Conservation (phyloP, 2,113 vertebrate genomes). For the Myrmophylax atrothorax region DNA sequence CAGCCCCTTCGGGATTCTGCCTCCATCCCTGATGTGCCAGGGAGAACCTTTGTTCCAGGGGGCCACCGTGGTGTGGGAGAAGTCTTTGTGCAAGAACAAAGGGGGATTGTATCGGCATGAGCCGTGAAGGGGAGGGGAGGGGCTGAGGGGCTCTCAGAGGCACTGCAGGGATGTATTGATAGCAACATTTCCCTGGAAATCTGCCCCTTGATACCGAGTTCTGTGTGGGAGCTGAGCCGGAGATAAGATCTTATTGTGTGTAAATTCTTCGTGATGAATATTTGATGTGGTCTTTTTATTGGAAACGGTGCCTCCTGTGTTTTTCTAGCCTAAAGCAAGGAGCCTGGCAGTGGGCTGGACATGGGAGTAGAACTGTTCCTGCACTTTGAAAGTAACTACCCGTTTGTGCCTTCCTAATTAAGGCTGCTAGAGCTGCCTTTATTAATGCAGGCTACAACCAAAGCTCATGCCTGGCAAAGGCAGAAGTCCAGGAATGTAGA, state of each 20-base stretch:
- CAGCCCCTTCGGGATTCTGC: neutral
- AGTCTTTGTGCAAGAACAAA: conserved; percentile 47
- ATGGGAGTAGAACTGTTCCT: neutral
- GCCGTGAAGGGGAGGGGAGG: neutral
- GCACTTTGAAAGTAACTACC: neutral
- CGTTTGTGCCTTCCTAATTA: neutral
- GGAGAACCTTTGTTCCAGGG: conserved; percentile 15
- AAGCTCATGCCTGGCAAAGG: neutral
- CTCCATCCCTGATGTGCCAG: neutral
- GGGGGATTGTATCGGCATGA: neutral
- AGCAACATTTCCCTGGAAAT: neutral
- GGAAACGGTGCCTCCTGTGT: neutral
- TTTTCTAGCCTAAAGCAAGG: neutral
- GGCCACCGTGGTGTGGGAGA: neutral
- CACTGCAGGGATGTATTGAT: neutral
- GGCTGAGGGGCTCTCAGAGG: neutral
- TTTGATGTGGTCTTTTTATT: neutral
- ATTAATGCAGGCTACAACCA: neutral
- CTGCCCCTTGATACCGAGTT: neutral
- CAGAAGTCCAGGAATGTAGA: neutral
- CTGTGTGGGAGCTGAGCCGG: neutral
- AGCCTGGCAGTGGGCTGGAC: neutral
- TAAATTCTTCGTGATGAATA: neutral
- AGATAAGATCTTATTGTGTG: neutral
- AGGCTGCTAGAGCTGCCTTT: neutral